These are phyloP conservation scores for Phyto melanocephala DNA, from an alignment of 2,888 invertebrate species.

Conservation along the genomic window DNA sequence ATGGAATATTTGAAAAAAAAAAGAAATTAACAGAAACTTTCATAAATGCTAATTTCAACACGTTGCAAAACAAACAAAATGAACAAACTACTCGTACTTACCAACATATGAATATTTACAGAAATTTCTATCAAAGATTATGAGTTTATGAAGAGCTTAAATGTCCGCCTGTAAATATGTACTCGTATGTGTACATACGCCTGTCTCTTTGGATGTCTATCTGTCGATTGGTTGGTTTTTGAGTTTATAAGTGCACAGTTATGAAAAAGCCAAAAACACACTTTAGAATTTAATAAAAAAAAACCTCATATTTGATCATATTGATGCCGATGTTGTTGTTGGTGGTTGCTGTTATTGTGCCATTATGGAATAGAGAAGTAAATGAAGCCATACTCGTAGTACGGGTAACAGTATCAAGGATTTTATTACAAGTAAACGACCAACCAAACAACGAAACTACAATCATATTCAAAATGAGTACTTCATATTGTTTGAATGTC, in stretches of 20 bases:
- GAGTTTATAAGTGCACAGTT: constrained; percentile 46
- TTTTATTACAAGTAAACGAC: constrained; percentile 27
- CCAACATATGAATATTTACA: constrained; percentile 56
- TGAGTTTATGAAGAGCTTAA: constrained; percentile 60
- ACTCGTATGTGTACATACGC: background rate
- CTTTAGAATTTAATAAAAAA: constrained; percentile 62
- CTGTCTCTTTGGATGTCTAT: background rate
- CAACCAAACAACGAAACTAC: constrained; percentile 11
- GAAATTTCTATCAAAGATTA: constrained; percentile 56
- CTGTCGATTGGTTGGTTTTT: constrained; percentile 25
- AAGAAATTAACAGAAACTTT: constrained; percentile 65
- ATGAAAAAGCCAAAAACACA: constrained; percentile 60
- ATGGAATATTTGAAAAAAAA: background rate
- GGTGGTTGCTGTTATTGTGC: constrained; percentile 5
- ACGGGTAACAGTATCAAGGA: constrained; percentile 15
- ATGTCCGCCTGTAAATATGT: constrained; percentile 9
- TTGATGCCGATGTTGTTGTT: constrained; percentile 39
- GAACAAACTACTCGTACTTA: constrained; percentile 13
- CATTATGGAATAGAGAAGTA: background rate
- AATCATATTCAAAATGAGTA: constrained; percentile 41
- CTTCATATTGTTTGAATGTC: constrained; percentile 20
- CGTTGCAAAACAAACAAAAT: constrained; percentile 62
- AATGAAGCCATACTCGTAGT: constrained; percentile 32
- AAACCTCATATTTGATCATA: constrained; percentile 51
- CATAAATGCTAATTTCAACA: constrained; percentile 77